phyloP scores from a whole-genome alignment of 2,888 invertebrate genomes.

The Eupithecia abbreviata region DNA sequence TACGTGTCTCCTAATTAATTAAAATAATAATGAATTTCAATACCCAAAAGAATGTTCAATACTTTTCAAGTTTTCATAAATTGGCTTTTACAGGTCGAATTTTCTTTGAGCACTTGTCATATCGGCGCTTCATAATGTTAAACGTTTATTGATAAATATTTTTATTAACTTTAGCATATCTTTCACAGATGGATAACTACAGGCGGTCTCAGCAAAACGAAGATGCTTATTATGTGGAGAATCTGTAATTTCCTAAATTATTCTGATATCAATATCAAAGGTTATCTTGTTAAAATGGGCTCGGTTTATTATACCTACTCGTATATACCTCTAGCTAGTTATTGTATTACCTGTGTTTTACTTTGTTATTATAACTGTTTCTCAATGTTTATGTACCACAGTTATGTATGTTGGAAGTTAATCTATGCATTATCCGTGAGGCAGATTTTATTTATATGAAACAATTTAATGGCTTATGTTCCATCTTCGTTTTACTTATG shows the following conservation, averaged over 20 bases:
- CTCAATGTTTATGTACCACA: background rate
- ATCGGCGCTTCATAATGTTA: background rate
- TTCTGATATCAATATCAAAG: slow-evolving; percentile 31
- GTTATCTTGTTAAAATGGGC: slow-evolving; percentile 17
- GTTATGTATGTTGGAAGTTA: background rate
- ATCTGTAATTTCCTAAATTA: slow-evolving; percentile 58
- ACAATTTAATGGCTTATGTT: background rate
- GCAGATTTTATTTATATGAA: background rate
- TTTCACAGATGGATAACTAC: slow-evolving; percentile 75
- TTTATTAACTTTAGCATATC: slow-evolving; percentile 1
- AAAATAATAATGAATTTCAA: background rate
- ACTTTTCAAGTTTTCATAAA: background rate
- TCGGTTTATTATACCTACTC: background rate
- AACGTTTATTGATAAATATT: background rate
- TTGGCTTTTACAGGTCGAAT: background rate
- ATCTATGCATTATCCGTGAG: background rate
- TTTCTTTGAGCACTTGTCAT: background rate
- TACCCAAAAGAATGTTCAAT: background rate
- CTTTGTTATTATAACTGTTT: background rate
- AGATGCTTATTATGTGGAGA: slow-evolving; percentile 68
- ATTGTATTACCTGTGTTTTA: background rate
- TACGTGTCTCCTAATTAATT: background rate
- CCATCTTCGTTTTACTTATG: background rate
- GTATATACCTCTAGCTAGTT: background rate
- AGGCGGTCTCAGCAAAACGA: slow-evolving; percentile 73